Evolutionary conservation across 2,113 vertebrate species (phyloP).

Genomic region (Acrocephalus arundinaceus): DNA sequence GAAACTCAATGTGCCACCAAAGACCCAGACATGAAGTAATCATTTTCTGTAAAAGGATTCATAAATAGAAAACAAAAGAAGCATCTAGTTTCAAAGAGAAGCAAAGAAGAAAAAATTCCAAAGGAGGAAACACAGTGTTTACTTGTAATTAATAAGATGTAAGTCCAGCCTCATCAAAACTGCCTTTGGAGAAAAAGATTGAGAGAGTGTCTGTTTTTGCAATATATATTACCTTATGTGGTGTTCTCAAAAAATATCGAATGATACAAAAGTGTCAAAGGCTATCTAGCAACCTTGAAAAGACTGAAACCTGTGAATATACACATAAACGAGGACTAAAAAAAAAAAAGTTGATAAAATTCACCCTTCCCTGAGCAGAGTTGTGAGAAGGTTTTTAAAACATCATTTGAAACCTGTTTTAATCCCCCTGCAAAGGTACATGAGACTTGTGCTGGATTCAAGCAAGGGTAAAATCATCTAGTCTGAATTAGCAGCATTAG

Average conservation of each 20-base stretch:
- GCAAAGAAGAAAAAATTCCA: background rate
- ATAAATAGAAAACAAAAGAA: conserved; percentile 42
- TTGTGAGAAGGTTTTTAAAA: background rate
- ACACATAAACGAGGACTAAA: background rate
- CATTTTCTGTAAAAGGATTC: conserved; percentile 45
- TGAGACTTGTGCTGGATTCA: conserved; percentile 10
- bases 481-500: conserved; percentile 32
- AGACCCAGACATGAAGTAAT: conserved; percentile 3
- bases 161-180: background rate
- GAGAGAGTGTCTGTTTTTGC: background rate
- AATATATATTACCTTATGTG: background rate
- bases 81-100: background rate
- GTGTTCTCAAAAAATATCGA: background rate
- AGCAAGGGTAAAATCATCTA: background rate
- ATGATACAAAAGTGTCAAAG: background rate
- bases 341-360: background rate
- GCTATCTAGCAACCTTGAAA: background rate
- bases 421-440: background rate
- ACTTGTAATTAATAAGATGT: background rate
- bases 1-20: background rate
- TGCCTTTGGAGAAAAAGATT: background rate
- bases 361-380: background rate
- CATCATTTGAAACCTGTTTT: background rate
- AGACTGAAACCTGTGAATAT: background rate
- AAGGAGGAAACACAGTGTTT: background rate